A percentile compares a stretch with the other conserved stretches of the same genome.
Evolutionary conservation across 1,140 invertebrate genomes (phyloP).

Genomic region (Drosophila lowei): DNA sequence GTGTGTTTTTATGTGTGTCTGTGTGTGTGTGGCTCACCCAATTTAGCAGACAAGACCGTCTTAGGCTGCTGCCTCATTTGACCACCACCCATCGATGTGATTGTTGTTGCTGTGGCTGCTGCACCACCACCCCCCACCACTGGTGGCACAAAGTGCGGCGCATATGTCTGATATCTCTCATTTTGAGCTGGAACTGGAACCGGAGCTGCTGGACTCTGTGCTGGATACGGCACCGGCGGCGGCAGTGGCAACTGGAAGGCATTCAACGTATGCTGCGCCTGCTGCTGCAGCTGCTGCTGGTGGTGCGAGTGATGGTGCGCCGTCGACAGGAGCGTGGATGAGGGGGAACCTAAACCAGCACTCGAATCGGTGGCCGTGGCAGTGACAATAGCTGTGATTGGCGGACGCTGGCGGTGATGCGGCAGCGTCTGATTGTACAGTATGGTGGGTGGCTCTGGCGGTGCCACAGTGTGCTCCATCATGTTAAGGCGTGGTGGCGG

Average conservation of each 20-base stretch:
- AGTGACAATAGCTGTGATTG: constrained; percentile 24
- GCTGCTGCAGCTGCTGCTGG: constrained; percentile 55
- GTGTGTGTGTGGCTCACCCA: constrained; percentile 73
- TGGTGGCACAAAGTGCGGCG: constrained; percentile 61
- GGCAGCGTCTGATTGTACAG: constrained; percentile 67
- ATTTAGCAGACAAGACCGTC: constrained; percentile 73
- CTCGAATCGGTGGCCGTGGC: constrained; percentile 37
- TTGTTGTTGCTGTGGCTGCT: constrained; percentile 29
- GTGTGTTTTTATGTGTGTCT: constrained; percentile 10
- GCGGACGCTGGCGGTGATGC: constrained; percentile 31
- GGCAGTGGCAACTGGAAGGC: constrained; percentile 60
- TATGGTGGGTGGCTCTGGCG: constrained; percentile 68
- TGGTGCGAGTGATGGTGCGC: constrained; percentile 62
- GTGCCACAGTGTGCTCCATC: constrained; percentile 65
- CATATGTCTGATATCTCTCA: constrained; percentile 68
- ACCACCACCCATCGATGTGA: constrained; percentile 55
- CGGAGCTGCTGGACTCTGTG: constrained; percentile 11
- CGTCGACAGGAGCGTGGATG: constrained; percentile 36
- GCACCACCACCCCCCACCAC: constrained; percentile 33
- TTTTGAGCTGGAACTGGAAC: constrained; percentile 32
- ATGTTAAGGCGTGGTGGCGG: constrained; percentile 67
- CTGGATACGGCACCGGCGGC: constrained; percentile 23
- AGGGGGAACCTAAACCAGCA: neutral
- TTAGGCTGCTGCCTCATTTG: constrained; percentile 69
- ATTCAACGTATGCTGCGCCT: constrained; percentile 51